Evolutionary conservation across 2,797 vertebrate genomes (phyloP).

Genomic region (Thamnophis elegans): DNA sequence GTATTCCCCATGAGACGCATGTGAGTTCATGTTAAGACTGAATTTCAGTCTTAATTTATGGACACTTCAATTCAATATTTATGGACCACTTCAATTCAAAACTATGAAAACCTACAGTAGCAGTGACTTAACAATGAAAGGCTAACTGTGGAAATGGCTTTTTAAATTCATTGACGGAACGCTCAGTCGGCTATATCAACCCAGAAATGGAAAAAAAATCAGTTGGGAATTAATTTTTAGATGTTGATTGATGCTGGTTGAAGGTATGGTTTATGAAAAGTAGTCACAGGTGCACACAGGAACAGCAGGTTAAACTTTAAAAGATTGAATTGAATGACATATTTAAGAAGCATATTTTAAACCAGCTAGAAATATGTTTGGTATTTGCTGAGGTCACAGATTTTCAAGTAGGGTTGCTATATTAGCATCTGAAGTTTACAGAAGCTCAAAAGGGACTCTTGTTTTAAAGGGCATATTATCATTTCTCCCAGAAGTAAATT

Average conservation of each 20-base stretch:
- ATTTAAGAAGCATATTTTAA: conserved; percentile 28
- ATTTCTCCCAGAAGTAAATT: conserved; percentile 46
- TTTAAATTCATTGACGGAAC: neutral
- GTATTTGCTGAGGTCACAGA: conserved; percentile 41
- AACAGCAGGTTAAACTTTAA: neutral
- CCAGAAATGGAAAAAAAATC: neutral
- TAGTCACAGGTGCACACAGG: neutral
- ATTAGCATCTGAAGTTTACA: conserved; percentile 39
- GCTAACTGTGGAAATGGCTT: neutral
- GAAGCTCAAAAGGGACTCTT: conserved; percentile 45
- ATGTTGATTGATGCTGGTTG: neutral
- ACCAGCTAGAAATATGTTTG: conserved; percentile 34
- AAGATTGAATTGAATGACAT: conserved; percentile 6
- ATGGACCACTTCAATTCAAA: neutral
- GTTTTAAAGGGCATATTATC: conserved; percentile 50
- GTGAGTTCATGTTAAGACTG: neutral
- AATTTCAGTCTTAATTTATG: neutral
- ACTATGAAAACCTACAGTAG: neutral
- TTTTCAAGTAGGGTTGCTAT: conserved; percentile 33
- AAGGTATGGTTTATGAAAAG: neutral
- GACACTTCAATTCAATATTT: neutral
- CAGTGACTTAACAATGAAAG: neutral
- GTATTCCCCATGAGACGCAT: neutral
- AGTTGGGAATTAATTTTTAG: conserved; percentile 13
- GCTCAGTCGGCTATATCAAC: neutral